Evolutionary conservation across 2,888 invertebrate species (phyloP), one percentile per base, ranked within the genome.

Genomic region (Spodoptera picta): DNA sequence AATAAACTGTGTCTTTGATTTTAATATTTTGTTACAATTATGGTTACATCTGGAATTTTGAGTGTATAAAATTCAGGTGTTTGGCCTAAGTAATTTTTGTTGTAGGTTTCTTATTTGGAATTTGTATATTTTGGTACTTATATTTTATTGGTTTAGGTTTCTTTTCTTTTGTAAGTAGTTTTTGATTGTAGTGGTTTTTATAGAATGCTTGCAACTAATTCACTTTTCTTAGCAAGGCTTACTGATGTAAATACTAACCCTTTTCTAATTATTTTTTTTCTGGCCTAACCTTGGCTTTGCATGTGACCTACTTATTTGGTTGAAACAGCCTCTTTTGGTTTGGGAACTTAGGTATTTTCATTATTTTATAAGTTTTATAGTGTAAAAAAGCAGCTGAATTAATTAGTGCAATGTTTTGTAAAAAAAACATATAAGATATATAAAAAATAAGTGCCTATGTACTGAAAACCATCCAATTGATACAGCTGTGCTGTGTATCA

Each of bases 321-420:
- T 90, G 92, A 93, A 94, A 95, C 95, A 95, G 95, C 94, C 95
- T 95, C 95, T 94, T 95, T 94, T 94, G 92, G 92, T 92, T 90
- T 83, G 79, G 84, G 87, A 71, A 69, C 52, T 70, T 75, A 65
- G 63, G 67, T 63, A 66, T 14, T 46, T 50, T 47, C 12, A 49
- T 55, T 56, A 23, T 68, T 59, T 55, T 52, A 0, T 51, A 57
- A 51, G n/a, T 49, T 36, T 5, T 10, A 43, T 60, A 4, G 27
- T 73, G 54, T 60, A 47, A 43, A 9, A 43, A 9, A 53, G 46
- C 46, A 51, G 23, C 46, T 67, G 70, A 43, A 60, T 53, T 69
- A 23, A 41, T 41, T 14, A 12, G 54, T 11, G 27, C 4, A 2
- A 9, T 41, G 9, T 4, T 45, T 11, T 23, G 14, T 36, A 3